These are phyloP conservation scores for Bombyx mandarina DNA, from an alignment of 1,140 invertebrate species.

Conservation along the genomic window DNA sequence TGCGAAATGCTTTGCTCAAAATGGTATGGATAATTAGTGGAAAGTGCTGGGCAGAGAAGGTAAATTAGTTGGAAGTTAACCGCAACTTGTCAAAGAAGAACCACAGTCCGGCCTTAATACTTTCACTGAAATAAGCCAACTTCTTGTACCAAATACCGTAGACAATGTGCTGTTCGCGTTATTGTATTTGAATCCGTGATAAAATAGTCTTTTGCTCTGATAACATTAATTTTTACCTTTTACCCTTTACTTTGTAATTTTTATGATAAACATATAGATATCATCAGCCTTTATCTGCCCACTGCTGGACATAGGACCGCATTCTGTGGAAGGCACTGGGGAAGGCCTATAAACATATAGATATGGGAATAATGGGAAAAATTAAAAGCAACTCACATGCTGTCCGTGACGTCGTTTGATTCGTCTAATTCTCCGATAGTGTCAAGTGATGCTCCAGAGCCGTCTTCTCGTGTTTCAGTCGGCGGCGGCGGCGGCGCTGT, in stretches of 20 bases:
- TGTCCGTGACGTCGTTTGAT: conserved; percentile 55
- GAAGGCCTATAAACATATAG: background rate
- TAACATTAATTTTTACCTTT: too few relatives aligned
- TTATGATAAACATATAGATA: background rate
- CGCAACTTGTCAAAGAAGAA: conserved; percentile 2
- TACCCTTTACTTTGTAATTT: background rate
- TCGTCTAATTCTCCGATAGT: conserved; percentile 80
- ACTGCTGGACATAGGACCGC: too few relatives aligned
- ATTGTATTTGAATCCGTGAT: too few relatives aligned
- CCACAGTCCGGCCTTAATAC: background rate
- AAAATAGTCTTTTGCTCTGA: too few relatives aligned
- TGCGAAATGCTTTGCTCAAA: conserved; percentile 28
- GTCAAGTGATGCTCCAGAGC: conserved; percentile 69
- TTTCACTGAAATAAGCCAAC: background rate
- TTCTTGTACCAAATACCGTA: too few relatives aligned
- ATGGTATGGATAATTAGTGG: conserved; percentile 28
- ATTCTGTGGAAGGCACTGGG: too few relatives aligned
- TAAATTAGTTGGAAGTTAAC: conserved; percentile 19
- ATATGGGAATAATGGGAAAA: too few relatives aligned
- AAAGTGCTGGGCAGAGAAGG: conserved; percentile 15
- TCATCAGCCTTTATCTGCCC: too few relatives aligned
- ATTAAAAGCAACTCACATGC: conserved; percentile 39
- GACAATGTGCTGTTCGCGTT: too few relatives aligned
- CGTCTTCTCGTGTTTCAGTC: conserved; percentile 57
- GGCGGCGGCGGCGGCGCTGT: conserved; percentile 49